Evolutionary conservation across 2,888 invertebrate genomes (phyloP).

Genomic region (Tipula lateralis): DNA sequence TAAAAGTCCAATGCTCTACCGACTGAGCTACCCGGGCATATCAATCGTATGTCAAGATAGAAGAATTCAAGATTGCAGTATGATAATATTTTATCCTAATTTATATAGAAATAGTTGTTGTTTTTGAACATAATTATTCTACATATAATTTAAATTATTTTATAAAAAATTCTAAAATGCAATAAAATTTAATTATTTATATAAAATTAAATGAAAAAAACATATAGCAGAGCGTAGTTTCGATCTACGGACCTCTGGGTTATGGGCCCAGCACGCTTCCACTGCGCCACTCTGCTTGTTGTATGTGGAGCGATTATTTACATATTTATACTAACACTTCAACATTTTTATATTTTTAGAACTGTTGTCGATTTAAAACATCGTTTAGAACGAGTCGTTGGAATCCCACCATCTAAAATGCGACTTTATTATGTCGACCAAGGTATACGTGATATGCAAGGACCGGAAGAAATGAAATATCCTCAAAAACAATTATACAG

Average conservation of each 20-base stretch:
- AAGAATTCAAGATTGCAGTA: neutral
- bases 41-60: neutral
- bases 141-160: neutral
- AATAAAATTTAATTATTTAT: no score
- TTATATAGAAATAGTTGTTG: no score
- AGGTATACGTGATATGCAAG: conserved; percentile 64
- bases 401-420: conserved; percentile 79
- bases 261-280: conserved; percentile 69
- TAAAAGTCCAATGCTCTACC: neutral
- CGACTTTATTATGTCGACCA: conserved; percentile 85
- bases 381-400: conserved; percentile 72
- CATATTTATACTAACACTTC: neutral
- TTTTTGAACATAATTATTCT: no score
- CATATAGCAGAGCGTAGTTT: conserved; percentile 41
- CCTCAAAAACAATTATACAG: conserved; percentile 86
- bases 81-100: no score
- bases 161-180: neutral
- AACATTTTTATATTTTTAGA: conserved; percentile 48
- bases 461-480: conserved; percentile 84
- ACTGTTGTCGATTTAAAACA: conserved; percentile 77
- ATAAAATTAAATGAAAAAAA: neutral
- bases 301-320: no score
- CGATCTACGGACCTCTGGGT: conserved; percentile 48
- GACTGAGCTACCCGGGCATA: neutral
- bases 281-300: conserved; percentile 63